Evolutionary conservation across 2,888 invertebrate species (phyloP).

Genomic region (Cephus pulcher): DNA sequence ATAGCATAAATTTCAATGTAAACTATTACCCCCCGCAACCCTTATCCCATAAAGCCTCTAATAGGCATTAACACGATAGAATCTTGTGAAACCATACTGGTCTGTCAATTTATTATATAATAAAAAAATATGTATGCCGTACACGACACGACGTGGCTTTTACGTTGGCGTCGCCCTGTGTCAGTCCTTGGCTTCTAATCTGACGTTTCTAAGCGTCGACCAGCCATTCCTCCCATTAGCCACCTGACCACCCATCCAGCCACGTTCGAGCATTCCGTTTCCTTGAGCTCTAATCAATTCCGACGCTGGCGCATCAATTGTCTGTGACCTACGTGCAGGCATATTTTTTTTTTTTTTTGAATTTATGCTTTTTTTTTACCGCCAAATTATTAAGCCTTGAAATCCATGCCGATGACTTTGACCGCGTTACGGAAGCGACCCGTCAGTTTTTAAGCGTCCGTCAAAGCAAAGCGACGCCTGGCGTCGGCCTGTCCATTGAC

Average conservation of each 20-base stretch:
- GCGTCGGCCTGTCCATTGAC: not conserved
- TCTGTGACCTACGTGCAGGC: not conserved
- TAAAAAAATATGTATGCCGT: constrained; percentile 62
- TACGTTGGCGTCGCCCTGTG: constrained; percentile 41
- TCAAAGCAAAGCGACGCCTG: not conserved
- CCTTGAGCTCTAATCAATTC: not conserved
- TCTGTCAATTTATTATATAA: constrained; percentile 58
- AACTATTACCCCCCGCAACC: not conserved
- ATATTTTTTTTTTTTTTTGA: not conserved
- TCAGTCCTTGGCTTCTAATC: constrained; percentile 63
- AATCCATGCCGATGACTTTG: not conserved
- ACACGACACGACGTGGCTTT: constrained; percentile 26
- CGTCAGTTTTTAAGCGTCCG: not conserved
- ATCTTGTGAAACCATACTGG: constrained; percentile 55
- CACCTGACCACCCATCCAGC: not conserved
- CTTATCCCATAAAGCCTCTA: constrained; percentile 28
- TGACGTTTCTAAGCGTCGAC: constrained; percentile 42
- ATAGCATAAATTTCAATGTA: not conserved
- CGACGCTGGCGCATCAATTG: not conserved
- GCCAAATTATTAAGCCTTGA: not conserved
- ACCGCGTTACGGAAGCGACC: not conserved
- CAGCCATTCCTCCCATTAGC: not conserved
- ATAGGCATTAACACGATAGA: constrained; percentile 59
- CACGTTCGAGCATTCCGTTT: not conserved
- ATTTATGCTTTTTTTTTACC: not conserved